Evolutionary conservation across 2,113 vertebrate species (phyloP).

Genomic region (human (Homo sapiens)): DNA sequence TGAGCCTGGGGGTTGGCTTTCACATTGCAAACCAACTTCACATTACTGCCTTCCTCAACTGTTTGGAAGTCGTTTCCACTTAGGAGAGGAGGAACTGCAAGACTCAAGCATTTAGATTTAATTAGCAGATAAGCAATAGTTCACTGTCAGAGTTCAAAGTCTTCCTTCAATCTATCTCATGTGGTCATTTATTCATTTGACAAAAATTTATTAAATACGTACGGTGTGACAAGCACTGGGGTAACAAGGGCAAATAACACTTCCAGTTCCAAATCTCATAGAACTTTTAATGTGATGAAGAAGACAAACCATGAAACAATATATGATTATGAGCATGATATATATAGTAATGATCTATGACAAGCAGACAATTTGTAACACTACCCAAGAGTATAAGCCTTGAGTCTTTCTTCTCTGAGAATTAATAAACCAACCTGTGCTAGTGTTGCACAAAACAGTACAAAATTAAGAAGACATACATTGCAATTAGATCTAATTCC

Average conservation of each 20-base stretch:
- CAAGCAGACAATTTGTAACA: neutral
- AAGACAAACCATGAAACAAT: conserved; percentile 14
- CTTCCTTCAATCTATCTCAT: neutral
- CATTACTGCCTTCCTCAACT: conserved; percentile 49
- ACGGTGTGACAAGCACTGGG: neutral
- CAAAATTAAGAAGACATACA: neutral
- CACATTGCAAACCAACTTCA: conserved; percentile 76
- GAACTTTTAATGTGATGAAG: neutral
- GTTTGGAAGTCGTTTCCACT: conserved; percentile 66
- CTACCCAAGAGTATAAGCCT: neutral
- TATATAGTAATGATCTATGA: neutral
- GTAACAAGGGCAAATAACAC: neutral
- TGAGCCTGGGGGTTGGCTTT: conserved; percentile 85
- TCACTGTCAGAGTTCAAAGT: neutral
- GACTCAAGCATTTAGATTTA: conserved; percentile 43
- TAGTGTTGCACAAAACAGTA: neutral
- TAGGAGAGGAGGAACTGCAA: conserved; percentile 81
- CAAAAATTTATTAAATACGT: neutral
- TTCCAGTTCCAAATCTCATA: neutral
- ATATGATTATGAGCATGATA: neutral
- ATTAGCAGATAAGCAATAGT: neutral
- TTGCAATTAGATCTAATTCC: neutral
- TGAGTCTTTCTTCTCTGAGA: conserved; percentile 16
- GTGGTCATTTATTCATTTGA: neutral
- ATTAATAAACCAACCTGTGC: neutral